A percentile compares a stretch with the other conserved stretches of the same genome.
These are phyloP conservation scores for Tenodera sinensis DNA, from an alignment of 2,888 invertebrate species.

Conservation along the genomic window DNA sequence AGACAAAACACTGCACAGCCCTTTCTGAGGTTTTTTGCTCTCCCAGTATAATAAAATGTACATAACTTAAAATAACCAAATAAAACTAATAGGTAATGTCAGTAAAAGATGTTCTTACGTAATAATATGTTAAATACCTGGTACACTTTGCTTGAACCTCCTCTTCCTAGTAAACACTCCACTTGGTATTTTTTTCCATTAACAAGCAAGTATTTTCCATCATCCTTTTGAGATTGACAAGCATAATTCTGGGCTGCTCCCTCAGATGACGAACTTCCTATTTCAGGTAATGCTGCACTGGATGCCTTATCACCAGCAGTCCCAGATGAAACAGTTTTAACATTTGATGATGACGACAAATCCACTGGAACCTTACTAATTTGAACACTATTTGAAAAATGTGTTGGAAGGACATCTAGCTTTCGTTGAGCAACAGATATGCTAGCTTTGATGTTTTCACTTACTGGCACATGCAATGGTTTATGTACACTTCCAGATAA, in stretches of 20 bases:
- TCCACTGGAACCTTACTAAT: background rate
- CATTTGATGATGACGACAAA: background rate
- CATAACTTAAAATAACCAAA: no score
- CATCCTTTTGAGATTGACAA: background rate
- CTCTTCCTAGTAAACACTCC: constrained; percentile 73
- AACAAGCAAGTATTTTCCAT: constrained; percentile 44
- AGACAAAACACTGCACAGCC: no score
- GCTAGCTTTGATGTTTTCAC: no score
- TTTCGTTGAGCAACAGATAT: background rate
- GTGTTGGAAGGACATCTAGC: background rate
- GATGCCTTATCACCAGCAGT: background rate
- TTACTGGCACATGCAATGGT: background rate
- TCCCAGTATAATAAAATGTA: no score
- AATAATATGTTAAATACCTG: constrained; percentile 36
- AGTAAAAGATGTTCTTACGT: no score
- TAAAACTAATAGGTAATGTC: no score
- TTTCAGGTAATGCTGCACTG: background rate
- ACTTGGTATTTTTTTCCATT: constrained; percentile 71
- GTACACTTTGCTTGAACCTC: constrained; percentile 86
- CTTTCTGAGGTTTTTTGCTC: no score
- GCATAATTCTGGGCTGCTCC: background rate
- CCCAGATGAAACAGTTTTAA: background rate
- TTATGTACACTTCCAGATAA: background rate
- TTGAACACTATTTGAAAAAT: background rate
- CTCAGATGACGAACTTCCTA: background rate